Evolutionary conservation across 2,797 vertebrate species (phyloP).

Genomic region (Platalea minor): DNA sequence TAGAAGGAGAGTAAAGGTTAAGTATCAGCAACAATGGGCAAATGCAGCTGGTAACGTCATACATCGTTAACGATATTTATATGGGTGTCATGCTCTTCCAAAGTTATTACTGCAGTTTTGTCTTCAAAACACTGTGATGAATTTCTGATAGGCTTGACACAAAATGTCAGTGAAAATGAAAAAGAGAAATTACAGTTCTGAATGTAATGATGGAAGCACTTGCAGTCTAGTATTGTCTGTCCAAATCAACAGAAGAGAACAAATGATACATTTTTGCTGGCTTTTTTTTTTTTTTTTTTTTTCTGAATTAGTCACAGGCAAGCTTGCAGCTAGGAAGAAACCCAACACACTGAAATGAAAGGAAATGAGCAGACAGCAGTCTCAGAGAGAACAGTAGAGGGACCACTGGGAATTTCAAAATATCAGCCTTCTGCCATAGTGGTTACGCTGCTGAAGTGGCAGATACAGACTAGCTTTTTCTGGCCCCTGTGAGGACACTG

Average conservation of each 20-base stretch:
- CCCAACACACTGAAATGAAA: not conserved
- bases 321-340: not conserved
- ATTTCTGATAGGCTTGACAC: not conserved
- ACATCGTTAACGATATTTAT: not conserved
- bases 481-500: fast-evolving
- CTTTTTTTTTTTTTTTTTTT: not conserved
- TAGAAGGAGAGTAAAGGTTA: not conserved
- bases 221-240: not conserved
- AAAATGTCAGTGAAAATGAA: not conserved
- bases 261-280: not conserved
- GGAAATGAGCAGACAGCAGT: not conserved
- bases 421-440: not conserved
- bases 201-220: not conserved
- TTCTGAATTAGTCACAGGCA: not conserved
- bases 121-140: not conserved
- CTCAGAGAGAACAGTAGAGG: not conserved
- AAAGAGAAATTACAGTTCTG: not conserved
- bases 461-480: not conserved
- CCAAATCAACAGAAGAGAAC: not conserved
- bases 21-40: not conserved
- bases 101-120: not conserved
- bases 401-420: not conserved
- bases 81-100: not conserved
- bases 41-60: not conserved
- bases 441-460: not conserved